Percentiles rank a stretch among this genome's conserved stretches.
Evolutionary conservation across 2,113 vertebrate species (phyloP).

Genomic region (Fregata magnificens): DNA sequence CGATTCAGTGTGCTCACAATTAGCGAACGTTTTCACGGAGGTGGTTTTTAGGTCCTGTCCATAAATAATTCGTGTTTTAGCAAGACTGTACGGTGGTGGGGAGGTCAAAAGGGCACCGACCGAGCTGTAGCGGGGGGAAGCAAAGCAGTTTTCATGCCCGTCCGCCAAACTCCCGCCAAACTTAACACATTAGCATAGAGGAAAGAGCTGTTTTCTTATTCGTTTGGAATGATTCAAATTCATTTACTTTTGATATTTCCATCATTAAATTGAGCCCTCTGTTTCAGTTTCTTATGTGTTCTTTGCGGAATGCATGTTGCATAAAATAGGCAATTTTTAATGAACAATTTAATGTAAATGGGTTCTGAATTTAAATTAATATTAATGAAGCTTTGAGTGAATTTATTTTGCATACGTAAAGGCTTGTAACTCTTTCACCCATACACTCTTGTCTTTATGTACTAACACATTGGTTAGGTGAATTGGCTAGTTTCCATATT

Average conservation of each 20-base stretch:
- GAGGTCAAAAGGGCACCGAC: conserved; percentile 18
- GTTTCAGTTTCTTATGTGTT: conserved; percentile 76
- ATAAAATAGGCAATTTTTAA: conserved; percentile 86
- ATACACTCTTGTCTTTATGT: conserved; percentile 76
- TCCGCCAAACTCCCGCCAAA: conserved; percentile 28
- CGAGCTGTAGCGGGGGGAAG: not conserved
- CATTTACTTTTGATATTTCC: conserved; percentile 73
- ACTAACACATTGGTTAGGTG: conserved; percentile 67
- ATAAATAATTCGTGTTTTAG: not conserved
- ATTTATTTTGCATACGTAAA: conserved; percentile 89
- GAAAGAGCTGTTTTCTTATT: conserved; percentile 19
- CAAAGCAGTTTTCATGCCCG: not conserved
- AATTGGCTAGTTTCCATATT: conserved; percentile 67
- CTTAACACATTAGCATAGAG: not conserved
- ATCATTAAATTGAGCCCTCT: conserved; percentile 71
- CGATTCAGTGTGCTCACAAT: not conserved
- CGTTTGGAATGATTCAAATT: conserved; percentile 59
- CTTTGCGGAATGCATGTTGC: conserved; percentile 81
- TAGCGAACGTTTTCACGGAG: fast-evolving
- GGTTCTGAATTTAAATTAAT: conserved; percentile 88
- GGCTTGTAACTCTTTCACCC: conserved; percentile 78
- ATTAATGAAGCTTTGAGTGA: conserved; percentile 86
- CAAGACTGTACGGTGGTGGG: not conserved
- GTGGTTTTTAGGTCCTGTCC: not conserved
- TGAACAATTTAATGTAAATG: conserved; percentile 88